Evolutionary conservation across 2,888 invertebrate species (phyloP).

Genomic region (Phoronis australis): DNA sequence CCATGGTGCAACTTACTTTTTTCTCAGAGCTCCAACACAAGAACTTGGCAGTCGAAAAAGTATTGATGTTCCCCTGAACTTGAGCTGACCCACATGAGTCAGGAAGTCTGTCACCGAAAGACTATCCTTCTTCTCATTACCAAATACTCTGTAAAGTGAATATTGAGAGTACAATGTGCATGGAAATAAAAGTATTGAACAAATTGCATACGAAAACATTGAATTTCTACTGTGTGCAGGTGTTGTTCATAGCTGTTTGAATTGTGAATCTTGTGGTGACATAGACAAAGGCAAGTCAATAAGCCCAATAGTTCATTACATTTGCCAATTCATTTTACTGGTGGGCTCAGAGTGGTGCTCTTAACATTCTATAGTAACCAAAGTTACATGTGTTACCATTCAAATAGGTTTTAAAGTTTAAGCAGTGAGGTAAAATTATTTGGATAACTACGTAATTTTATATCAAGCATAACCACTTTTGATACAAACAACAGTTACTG

Average conservation of each 20-base stretch:
- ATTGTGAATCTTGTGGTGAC: no score
- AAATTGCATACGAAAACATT: not conserved
- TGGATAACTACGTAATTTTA: no score
- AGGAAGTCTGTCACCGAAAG: constrained; percentile 58
- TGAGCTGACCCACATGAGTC: constrained; percentile 63
- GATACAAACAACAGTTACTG: no score
- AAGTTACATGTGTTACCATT: not conserved
- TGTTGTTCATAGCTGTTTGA: no score
- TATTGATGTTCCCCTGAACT: constrained; percentile 65
- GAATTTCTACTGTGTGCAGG: not conserved
- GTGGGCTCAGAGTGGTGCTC: no score
- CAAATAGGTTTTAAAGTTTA: not conserved
- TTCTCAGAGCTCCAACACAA: constrained; percentile 16
- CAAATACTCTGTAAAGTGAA: constrained; percentile 44
- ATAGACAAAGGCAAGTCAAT: no score
- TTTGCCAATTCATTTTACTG: no score
- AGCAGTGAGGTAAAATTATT: no score
- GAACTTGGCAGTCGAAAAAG: constrained; percentile 61
- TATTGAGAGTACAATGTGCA: constrained; percentile 4
- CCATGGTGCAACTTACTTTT: not conserved
- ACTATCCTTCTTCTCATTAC: constrained; percentile 35
- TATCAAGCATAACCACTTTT: no score
- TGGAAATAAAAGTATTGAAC: not conserved
- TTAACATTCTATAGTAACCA: no score
- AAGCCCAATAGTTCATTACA: no score